Evolutionary conservation across 1,140 invertebrate genomes (phyloP).

Genomic region (Cephus cinctus): DNA sequence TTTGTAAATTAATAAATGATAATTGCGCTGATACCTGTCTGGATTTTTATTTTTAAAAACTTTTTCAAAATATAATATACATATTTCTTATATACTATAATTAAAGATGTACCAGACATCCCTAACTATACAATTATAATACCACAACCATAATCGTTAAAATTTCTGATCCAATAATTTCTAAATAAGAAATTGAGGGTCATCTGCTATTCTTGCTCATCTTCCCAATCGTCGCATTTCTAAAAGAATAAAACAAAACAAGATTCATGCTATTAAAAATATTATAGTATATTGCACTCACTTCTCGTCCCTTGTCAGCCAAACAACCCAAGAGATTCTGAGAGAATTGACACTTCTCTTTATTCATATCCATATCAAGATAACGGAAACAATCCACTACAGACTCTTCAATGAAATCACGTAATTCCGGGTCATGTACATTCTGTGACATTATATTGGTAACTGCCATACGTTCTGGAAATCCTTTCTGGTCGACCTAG

Average conservation of each 20-base stretch:
- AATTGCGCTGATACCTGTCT: no score
- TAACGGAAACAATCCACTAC: constrained; percentile 46
- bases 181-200: constrained; percentile 14
- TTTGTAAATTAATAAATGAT: constrained; percentile 15
- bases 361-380: constrained; percentile 30
- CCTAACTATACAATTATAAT: neutral
- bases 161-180: neutral
- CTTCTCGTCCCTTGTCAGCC: constrained; percentile 46
- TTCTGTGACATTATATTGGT: constrained; percentile 41
- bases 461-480: constrained; percentile 38
- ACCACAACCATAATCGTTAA: no score
- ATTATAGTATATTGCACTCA: no score
- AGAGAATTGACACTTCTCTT: constrained; percentile 49
- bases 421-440: constrained; percentile 41
- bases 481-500: constrained; percentile 49
- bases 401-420: constrained; percentile 49
- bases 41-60: constrained; percentile 7
- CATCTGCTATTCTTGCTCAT: constrained; percentile 12
- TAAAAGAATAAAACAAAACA: constrained; percentile 29
- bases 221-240: constrained; percentile 52
- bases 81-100: no score
- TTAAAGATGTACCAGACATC: no score
- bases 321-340: constrained; percentile 45
- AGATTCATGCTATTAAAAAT: no score
- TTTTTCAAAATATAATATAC: neutral